Base-by-base conservation (phyloP, 2,797 vertebrate genomes). In the Loriculus beryllinus region DNA sequence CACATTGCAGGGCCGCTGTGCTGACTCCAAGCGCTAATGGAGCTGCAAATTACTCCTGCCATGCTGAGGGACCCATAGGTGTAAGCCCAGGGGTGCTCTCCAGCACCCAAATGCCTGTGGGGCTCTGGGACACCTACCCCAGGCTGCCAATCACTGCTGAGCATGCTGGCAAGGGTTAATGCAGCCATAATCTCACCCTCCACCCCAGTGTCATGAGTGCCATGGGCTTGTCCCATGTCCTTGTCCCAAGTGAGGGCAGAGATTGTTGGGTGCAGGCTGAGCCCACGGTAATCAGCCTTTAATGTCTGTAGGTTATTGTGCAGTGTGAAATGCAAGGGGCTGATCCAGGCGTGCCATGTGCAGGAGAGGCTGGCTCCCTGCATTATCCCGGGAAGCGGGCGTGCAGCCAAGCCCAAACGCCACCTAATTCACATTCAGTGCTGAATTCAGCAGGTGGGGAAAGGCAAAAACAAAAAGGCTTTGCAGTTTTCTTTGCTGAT, bases 371-470 rank as follows among this genome's bases (percentile, higher is more conserved):
- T 93, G 81, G 69, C 51, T 92, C 60, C 60, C 76, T 31, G 85
- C 72, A 3, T 40, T 57, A 63, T 56, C 75, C 35, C 1, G 60
- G 87, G 92, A 87, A 93, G 79, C 2, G 1, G 93, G 95, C 60
- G 0, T 2, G 4, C 82, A 82, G 96, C 94, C 92, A 95, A 95
- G 85, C 68, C 79, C 71, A 4, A 85, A 47, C 6, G 12, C 90
- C 1, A 20, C 92, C 92, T 94, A 29, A 78, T 94, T 90, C 76
- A 0, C 82, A 83, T 94, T 86, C 65, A 17, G 37, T 5, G 19
- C 90, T 91, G 90, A 95, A 96, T 95, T 95, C 93, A 94, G 96
- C 96, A 95, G 92, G 96, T 94, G 94, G 92, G 71, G 90, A 89
- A 92, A 88, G 26, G 14, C 9, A n/a, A 16, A 17, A 43, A 74